Evolutionary conservation across 2,888 invertebrate species (phyloP), one percentile per base, ranked within the genome.

Genomic region (Axea sp.): DNA sequence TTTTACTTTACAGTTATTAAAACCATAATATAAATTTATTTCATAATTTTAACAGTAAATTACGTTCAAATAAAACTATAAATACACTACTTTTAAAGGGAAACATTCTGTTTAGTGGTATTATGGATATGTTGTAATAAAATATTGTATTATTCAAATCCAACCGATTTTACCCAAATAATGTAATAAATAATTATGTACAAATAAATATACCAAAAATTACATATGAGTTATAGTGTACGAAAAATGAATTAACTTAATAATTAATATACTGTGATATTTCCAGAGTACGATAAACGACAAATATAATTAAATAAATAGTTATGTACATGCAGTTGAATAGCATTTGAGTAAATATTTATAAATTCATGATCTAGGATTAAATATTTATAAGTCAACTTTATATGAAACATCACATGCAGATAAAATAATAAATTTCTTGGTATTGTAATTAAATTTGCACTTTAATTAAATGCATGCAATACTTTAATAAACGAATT

Each of bases 261-360:
- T 47, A 47, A 47, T 31, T 30, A 47, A 31, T 47, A 15, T 47
- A n/a, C n/a, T n/a, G n/a, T n/a, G n/a, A n/a, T 31, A 31, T 47
- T 47, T 30, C 19, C n/a, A 9, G 11, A 26, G 47, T 28, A 17
- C 12, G 15, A 28, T 28, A 26, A 30, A 30, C 15, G 47, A 5
- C 19, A 28, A 45, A 30, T 31, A 47, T 47, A 26, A 30, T 47
- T 47, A 47, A 47, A 47, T 47, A 47, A 47, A 15, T 31, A 47
- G 9, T 31, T 11, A 12, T 14, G n/a, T 14, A 43, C 12, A 14
- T 22, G 4, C 6, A 8, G 5, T 11, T 7, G 14, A 24, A 14
- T 3, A 7, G 8, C 8, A n/a, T n/a, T n/a, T 17, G 8, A 0
- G 26, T 14, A 43, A 43, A 28, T 28, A 26, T 28, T 26, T 14